Base-by-base conservation (phyloP, 2,113 vertebrate species). In the Neofelis nebulosa region DNA sequence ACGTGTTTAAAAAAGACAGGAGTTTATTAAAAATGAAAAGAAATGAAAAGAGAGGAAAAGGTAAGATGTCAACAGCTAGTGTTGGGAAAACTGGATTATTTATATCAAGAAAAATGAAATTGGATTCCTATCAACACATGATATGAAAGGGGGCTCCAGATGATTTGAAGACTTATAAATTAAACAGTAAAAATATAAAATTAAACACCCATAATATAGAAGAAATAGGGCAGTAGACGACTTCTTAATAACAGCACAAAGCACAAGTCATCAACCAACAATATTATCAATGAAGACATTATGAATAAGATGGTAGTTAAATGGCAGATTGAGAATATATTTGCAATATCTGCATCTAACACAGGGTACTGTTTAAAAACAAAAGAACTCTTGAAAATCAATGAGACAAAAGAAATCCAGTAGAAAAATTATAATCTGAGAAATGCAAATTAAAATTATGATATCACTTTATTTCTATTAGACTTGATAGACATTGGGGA, bases 311-410 rank as follows among this genome's bases (percentile, higher is more conserved):
- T 23, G 45, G 45, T 41, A 97, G 79, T 55, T 83, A 90, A 74
- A 86, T 86, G 69, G 79, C 78, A 92, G 57, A 87, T 48, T 89
- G 57, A 78, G 94, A 94, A 31, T 36, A 91, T 85, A 91, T 76
- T 76, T 95, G 33, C 21, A 85, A 87, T 82, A 69, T 94, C 33
- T 93, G 14, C 36, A 95, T 55, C 52, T 31, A 87, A 83, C 57
- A 87, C 52, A 25, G 36, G 23, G 78, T 80, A 84, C 50, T 78
- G 41, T 88, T 95, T 86, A 94, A 50, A 69, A 50, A 69, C 45
- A 76, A 94, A 82, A 94, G 13, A 82, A 82, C 57, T 82, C 27
- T 38, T 87, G 21, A 8, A 89, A 63, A 48, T 73, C 29, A n/a
- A 65, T 18, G 71, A 84, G 69, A 82, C 50, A 66, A 79, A 69